Evolutionary conservation across 2,113 vertebrate species (phyloP).

Genomic region (Tragelaphus strepsiceros): DNA sequence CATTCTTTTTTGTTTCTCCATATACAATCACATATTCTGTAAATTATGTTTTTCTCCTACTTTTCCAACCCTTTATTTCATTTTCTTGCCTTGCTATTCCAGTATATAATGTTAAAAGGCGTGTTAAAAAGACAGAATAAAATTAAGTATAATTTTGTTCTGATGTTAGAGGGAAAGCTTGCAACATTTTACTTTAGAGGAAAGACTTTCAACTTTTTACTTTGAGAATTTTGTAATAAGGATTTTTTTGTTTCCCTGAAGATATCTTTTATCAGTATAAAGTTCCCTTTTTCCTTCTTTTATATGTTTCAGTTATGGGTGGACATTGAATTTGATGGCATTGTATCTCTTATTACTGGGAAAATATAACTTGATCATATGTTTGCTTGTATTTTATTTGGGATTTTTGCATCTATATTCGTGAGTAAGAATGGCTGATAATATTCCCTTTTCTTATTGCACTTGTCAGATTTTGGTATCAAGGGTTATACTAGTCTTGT

Average conservation of each 20-base stretch:
- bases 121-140: background rate
- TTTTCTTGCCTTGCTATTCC: background rate
- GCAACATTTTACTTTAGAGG: background rate
- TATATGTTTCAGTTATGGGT: background rate
- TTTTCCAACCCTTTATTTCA: background rate
- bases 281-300: background rate
- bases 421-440: background rate
- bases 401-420: background rate
- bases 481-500: background rate
- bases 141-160: background rate
- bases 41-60: background rate
- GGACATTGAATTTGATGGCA: background rate
- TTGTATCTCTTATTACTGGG: background rate
- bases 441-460: background rate
- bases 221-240: background rate
- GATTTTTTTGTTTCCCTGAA: background rate
- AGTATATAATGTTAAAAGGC: background rate
- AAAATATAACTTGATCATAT: background rate
- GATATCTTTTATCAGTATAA: background rate
- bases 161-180: background rate
- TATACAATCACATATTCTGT: background rate
- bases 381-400: conserved; percentile 15
- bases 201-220: background rate
- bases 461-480: background rate
- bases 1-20: background rate